Evolutionary conservation across 2,888 invertebrate genomes (phyloP), one percentile per base, ranked within the genome.

Genomic region (Homarus gammarus): DNA sequence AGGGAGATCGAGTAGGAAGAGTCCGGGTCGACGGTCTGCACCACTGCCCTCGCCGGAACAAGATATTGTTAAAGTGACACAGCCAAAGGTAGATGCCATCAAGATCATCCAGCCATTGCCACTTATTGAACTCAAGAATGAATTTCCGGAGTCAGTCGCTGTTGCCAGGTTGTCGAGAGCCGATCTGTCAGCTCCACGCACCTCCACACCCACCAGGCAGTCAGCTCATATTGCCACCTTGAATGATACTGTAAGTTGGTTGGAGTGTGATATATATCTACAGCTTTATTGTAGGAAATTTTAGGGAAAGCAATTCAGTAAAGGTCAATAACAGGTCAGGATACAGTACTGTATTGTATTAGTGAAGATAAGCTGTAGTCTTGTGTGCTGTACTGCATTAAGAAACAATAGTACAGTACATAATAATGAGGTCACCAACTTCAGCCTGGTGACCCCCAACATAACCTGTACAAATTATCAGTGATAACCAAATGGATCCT

Each of bases 191-290:
- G 56, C 68, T 56, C 83, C 70, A 2, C 84, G 89, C 61, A 89
- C 73, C 27, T 84, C 85, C 49, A 81, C 85, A 6, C 89, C 83
- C 44, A 82, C 78, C 12, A 61, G 91, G 10, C 83, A 89, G 36
- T 91, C 91, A 12, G 51, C 77, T 2, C 81, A 82, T 22, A 51
- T 85, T 18, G 72, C 86, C 72, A 15, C n/a, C 10, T 33, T 56
- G 56, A 33, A 64, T 15, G 81, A 81, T 0, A 87, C 72, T 72
- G 87, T 87, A 38, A 73, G 51, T n/a, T 40, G 12, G 1, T 40
- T 68, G 33, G n/a, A 68, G 10, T 68, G 5, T 31, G 6, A 10
- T 31, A 31, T 12, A 68, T 12, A 3, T 68, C 56, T 56, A 56
- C 56, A 56, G 1, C 1, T 22, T 56, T 56, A n/a, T 56, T 22